Evolutionary conservation across 2,797 vertebrate genomes (phyloP).

Genomic region (Synanceia verrucosa): DNA sequence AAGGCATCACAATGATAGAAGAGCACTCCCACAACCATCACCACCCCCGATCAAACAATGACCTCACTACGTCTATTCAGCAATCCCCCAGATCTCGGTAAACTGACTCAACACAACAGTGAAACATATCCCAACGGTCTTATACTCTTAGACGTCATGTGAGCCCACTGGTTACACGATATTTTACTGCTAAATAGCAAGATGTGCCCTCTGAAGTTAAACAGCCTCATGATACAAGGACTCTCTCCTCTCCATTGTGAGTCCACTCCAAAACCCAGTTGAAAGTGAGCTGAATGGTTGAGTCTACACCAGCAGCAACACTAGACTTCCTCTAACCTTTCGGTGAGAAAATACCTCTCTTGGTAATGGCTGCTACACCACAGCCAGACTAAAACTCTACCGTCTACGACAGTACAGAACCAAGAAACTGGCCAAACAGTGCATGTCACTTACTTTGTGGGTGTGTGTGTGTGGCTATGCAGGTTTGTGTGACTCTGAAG

Average conservation of each 20-base stretch:
- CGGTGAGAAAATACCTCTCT: constrained; percentile 53
- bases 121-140: constrained; percentile 21
- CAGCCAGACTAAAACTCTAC: constrained; percentile 34
- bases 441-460: constrained; percentile 16
- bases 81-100: constrained; percentile 37
- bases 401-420: constrained; percentile 15
- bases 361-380: constrained; percentile 41
- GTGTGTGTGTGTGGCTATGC: constrained; percentile 19
- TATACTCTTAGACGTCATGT: constrained; percentile 4
- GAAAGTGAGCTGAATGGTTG: constrained; percentile 26
- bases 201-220: not conserved
- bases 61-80: constrained; percentile 47
- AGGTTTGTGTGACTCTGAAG: not conserved
- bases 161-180: constrained; percentile 35
- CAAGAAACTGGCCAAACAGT: constrained; percentile 12
- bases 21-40: constrained; percentile 7
- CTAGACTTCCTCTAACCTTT: constrained; percentile 75
- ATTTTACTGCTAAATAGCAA: constrained; percentile 35
- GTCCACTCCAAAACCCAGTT: constrained; percentile 3
- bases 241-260: constrained; percentile 16
- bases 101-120: constrained; percentile 33
- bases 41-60: not conserved
- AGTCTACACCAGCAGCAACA: constrained; percentile 60
- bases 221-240: constrained; percentile 13
- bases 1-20: not conserved